Evolutionary conservation across 2,113 vertebrate species (phyloP).

Genomic region (Xiphophorus hellerii): DNA sequence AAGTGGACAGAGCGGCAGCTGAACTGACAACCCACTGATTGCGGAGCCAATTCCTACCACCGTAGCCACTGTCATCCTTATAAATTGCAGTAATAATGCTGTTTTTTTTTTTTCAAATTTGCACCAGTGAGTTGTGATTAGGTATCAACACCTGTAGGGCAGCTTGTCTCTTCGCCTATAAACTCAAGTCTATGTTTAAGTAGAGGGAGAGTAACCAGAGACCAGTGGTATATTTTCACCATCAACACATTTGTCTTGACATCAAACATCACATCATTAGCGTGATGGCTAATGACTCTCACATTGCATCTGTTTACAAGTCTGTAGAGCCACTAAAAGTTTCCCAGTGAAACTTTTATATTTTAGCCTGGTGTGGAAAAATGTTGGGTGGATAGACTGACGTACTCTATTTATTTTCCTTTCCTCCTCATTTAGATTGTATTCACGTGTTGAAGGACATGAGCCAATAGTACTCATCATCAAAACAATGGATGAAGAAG

Average conservation of each 20-base stretch:
- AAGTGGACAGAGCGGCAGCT: no score
- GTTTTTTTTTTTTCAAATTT: no score
- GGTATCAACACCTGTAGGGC: slow-evolving; percentile 9
- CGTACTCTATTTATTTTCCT: not conserved
- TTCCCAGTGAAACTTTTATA: not conserved
- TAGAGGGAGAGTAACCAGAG: slow-evolving; percentile 5
- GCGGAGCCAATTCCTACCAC: no score
- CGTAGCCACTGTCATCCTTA: no score
- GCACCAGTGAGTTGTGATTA: not conserved
- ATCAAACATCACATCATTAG: slow-evolving; percentile 15
- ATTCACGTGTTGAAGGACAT: slow-evolving; percentile 80
- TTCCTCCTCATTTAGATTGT: slow-evolving; percentile 76
- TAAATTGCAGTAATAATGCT: no score
- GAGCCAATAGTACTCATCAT: slow-evolving; percentile 83
- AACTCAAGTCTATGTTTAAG: slow-evolving; percentile 1
- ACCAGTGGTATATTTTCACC: slow-evolving; percentile 48
- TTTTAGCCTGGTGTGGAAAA: not conserved
- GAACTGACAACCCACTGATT: no score
- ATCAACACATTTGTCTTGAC: slow-evolving; percentile 58
- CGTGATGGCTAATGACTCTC: not conserved
- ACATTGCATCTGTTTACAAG: not conserved
- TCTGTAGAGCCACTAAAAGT: not conserved
- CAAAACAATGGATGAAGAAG: slow-evolving; percentile 83
- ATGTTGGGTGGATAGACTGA: no score
- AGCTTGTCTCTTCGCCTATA: not conserved